Percentiles rank a stretch among this genome's conserved stretches.
phyloP scores from a whole-genome alignment of 1,140 invertebrate species.

The Drosophila obscura region DNA sequence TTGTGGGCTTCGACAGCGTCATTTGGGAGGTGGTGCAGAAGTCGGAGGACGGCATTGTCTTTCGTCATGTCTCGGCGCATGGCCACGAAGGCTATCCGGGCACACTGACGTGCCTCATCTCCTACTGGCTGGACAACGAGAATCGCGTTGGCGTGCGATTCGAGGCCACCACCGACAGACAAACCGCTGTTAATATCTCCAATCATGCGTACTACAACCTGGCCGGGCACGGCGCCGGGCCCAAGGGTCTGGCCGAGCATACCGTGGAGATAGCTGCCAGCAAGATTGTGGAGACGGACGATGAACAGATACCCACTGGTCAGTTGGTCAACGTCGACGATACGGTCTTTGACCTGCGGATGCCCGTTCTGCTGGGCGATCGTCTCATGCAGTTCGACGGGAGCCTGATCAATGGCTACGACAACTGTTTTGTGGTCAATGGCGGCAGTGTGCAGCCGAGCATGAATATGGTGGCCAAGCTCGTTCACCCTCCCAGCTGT shows the following conservation, averaged over 20 bases:
- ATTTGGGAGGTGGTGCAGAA: conserved; percentile 85
- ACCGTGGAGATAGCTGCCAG: conserved; percentile 89
- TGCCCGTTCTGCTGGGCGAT: conserved; percentile 85
- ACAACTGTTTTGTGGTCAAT: conserved; percentile 90
- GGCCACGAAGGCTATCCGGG: conserved; percentile 95
- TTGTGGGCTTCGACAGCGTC: conserved; percentile 94
- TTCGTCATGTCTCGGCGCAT: conserved; percentile 89
- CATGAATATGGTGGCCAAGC: conserved; percentile 79
- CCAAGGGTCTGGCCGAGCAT: conserved; percentile 89
- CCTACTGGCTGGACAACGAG: conserved; percentile 89
- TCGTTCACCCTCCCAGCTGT: conserved; percentile 88
- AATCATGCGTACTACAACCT: conserved; percentile 98
- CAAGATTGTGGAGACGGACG: conserved; percentile 89
- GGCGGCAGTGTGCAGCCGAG: conserved; percentile 14
- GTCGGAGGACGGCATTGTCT: conserved; percentile 85
- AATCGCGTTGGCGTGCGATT: conserved; percentile 90
- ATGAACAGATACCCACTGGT: conserved; percentile 91
- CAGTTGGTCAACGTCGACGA: conserved; percentile 87
- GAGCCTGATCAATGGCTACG: conserved; percentile 86
- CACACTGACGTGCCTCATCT: conserved; percentile 87
- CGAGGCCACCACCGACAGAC: conserved; percentile 89
- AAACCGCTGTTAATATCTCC: conserved; percentile 94
- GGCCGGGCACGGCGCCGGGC: conserved; percentile 89
- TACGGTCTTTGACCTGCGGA: conserved; percentile 90
- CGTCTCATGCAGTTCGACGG: conserved; percentile 82